Conservation (phyloP, 2,888 invertebrate genomes). For the Nipponacmea schrenckii region DNA sequence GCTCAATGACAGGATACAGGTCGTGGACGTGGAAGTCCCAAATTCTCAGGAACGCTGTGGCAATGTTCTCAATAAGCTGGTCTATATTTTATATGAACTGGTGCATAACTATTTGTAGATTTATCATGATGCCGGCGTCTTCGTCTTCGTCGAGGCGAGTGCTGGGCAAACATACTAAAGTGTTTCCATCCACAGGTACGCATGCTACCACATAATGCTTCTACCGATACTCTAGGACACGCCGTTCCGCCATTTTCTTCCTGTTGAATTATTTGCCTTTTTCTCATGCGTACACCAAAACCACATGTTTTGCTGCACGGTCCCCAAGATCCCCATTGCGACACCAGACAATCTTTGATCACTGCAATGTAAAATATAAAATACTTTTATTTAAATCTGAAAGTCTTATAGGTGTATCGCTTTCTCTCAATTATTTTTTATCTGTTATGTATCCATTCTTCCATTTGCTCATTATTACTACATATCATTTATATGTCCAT, state of each 20-base stretch:
- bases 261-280: conserved; percentile 77
- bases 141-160: conserved; percentile 8
- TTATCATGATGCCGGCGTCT: too few species aligned
- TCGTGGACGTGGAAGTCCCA: too few species aligned
- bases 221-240: conserved; percentile 70
- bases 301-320: conserved; percentile 87
- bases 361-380: conserved; percentile 67
- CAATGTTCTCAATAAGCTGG: too few species aligned
- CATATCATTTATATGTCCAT: too few species aligned
- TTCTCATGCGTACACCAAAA: conserved; percentile 85
- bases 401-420: too few species aligned
- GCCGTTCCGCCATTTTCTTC: conserved; percentile 83
- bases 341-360: conserved; percentile 51
- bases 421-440: too few species aligned
- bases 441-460: too few species aligned
- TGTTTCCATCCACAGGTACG: conserved; percentile 49
- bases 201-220: conserved; percentile 55
- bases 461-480: too few species aligned
- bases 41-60: too few species aligned
- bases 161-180: conserved; percentile 33
- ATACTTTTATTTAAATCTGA: not conserved
- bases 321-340: conserved; percentile 59
- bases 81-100: too few species aligned
- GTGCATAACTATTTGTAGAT: too few species aligned
- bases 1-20: too few species aligned